These are phyloP conservation scores for Limnodromus scolopaceus DNA, from an alignment of 2,797 vertebrate genomes.

Conservation along the genomic window DNA sequence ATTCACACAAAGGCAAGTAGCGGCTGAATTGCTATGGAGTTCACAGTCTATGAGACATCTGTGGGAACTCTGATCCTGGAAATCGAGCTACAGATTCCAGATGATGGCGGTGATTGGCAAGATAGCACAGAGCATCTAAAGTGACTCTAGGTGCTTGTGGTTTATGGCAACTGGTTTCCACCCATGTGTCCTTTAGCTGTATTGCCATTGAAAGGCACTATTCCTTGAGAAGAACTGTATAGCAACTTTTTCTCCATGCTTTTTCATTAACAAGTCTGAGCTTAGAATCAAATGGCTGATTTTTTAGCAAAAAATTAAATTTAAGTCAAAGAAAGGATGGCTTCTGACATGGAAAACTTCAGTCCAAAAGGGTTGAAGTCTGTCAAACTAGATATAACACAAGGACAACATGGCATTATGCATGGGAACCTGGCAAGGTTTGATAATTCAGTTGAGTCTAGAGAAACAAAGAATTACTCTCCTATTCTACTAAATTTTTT, in stretches of 20 bases:
- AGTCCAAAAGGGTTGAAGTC: not conserved
- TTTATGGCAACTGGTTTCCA: not conserved
- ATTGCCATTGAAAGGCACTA: not conserved
- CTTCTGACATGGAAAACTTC: not conserved
- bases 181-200: not conserved
- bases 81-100: not conserved
- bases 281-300: not conserved
- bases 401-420: not conserved
- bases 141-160: not conserved
- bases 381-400: not conserved
- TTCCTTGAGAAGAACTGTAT: not conserved
- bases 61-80: not conserved
- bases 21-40: not conserved
- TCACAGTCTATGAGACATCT: not conserved
- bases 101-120: not conserved
- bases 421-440: conserved; percentile 33
- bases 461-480: conserved; percentile 51
- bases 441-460: not conserved
- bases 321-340: not conserved
- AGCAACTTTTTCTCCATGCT: not conserved
- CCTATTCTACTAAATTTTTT: conserved; percentile 19
- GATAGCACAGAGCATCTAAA: not conserved
- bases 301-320: not conserved
- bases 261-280: not conserved
- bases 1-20: not conserved